Evolutionary conservation across 2,113 vertebrate genomes (phyloP), one percentile per base, ranked within the genome.

Genomic region (Gobiocypris rarus): DNA sequence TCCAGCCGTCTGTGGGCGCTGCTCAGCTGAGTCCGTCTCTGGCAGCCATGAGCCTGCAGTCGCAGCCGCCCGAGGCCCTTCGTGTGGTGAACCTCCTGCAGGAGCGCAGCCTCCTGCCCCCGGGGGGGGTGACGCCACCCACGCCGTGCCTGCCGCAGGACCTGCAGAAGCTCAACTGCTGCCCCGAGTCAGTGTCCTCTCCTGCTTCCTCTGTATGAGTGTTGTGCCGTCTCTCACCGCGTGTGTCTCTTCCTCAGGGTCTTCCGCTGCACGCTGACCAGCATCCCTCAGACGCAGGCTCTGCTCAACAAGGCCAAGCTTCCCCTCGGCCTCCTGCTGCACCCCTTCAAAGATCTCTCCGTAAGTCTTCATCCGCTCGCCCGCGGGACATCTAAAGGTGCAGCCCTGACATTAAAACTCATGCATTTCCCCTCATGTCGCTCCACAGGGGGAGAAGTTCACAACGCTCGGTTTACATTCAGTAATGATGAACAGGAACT

Each of bases 221-320:
- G 50, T 84, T 15, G 15, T 48, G 31, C 19, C 45, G 1, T 85
- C 26, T 81, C 28, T 75, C 14, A 50, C 7, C 2, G 48, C 9
- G 0, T 52, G 24, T 0, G 67, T 13, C 83, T 38, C 85, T 41
- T 71, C 0, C 45, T 9, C 89, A 99, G 98, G 90, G 96, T 99
- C 88, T 99, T 99, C 89, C 96, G 97, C 81, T 95, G 93, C 85
- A 99, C 98, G 0, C 91, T 99, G 92, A 97, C 96, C 87, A 97
- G 93, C 93, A 97, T 99, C 95, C 98, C 98, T 90, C 97, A 99
- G 93, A 98, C 97, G 78, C 98, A 99, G 93, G 93, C 96, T 90
- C 94, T 99, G 92, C 70, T 99, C 88, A 98, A 97, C 91, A 99
- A 99, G 95, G 98, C 98, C 90, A 99, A 97, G 93, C 96, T 99